Conservation (phyloP, 2,797 vertebrate genomes). For the Melanogrammus aeglefinus region DNA sequence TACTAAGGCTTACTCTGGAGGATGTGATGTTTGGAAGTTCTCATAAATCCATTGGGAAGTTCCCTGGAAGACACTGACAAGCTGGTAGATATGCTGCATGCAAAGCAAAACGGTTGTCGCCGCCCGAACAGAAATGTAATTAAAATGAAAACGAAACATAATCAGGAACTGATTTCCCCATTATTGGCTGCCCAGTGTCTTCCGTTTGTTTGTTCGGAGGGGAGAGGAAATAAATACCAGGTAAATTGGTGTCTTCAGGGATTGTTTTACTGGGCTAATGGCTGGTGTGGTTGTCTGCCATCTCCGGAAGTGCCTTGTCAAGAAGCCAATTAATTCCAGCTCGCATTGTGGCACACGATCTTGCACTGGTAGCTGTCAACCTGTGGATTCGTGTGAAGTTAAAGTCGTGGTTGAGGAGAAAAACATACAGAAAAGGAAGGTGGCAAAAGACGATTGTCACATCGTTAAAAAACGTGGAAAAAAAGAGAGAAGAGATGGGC, state of each 20-base stretch:
- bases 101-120: conserved; percentile 2
- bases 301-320: conserved; percentile 18
- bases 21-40: too few species aligned
- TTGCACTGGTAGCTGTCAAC: conserved; percentile 12
- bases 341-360: background rate
- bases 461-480: background rate
- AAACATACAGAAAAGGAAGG: background rate
- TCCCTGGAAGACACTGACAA: too few species aligned
- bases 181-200: conserved; percentile 27
- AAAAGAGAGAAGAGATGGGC: background rate
- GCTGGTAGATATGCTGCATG: too few species aligned
- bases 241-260: conserved; percentile 42
- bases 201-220: conserved; percentile 31
- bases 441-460: background rate
- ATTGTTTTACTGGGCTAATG: conserved; percentile 37
- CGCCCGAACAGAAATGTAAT: conserved; percentile 39
- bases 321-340: conserved; percentile 26
- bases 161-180: conserved; percentile 18
- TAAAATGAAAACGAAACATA: conserved; percentile 28
- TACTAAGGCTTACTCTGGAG: too few species aligned
- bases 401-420: background rate
- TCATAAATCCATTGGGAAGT: too few species aligned
- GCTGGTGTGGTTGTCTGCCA: conserved; percentile 25
- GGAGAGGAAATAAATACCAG: conserved; percentile 36
- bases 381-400: background rate